Evolutionary conservation across 2,113 vertebrate genomes (phyloP).

Genomic region (Andinoacara biseriatus): DNA sequence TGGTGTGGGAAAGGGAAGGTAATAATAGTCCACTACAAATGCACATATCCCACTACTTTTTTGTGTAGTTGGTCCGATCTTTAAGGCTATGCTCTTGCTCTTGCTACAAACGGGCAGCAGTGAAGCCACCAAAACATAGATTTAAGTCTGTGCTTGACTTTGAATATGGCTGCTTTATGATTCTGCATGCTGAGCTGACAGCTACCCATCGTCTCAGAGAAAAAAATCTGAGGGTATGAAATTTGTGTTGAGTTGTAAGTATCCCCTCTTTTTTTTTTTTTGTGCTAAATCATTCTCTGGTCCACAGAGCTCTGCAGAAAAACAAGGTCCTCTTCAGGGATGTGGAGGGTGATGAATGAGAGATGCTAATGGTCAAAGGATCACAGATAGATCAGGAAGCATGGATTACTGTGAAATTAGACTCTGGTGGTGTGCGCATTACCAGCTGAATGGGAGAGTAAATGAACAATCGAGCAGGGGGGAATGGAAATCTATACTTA

Average conservation of each 20-base stretch:
- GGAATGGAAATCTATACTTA: conserved; percentile 73
- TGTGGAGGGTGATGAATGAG: conserved; percentile 37
- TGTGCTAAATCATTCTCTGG: conserved; percentile 64
- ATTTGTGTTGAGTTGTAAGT: conserved; percentile 18
- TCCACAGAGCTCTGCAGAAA: conserved; percentile 59
- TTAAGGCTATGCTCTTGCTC: conserved; percentile 70
- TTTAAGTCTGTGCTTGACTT: conserved; percentile 66
- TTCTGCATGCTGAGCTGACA: conserved; percentile 56
- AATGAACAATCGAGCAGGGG: conserved; percentile 66
- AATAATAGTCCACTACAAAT: conserved; percentile 64
- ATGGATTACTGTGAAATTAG: conserved; percentile 68
- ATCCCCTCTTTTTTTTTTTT: conserved; percentile 4
- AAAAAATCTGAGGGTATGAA: conserved; percentile 7
- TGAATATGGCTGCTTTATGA: conserved; percentile 72
- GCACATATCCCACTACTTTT: conserved; percentile 58
- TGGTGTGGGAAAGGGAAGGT: conserved; percentile 61
- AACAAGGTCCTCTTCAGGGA: conserved; percentile 35
- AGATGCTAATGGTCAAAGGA: conserved; percentile 62
- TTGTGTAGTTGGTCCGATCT: conserved; percentile 57
- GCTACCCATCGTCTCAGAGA: conserved; percentile 51
- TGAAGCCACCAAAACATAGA: conserved; percentile 51
- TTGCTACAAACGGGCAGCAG: conserved; percentile 64
- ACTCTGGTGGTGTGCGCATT: conserved; percentile 52
- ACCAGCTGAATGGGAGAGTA: conserved; percentile 63
- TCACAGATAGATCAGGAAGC: conserved; percentile 56